These are phyloP conservation scores for Caenorhabditis imperialis DNA, from an alignment of 2,888 invertebrate species.

Conservation along the genomic window DNA sequence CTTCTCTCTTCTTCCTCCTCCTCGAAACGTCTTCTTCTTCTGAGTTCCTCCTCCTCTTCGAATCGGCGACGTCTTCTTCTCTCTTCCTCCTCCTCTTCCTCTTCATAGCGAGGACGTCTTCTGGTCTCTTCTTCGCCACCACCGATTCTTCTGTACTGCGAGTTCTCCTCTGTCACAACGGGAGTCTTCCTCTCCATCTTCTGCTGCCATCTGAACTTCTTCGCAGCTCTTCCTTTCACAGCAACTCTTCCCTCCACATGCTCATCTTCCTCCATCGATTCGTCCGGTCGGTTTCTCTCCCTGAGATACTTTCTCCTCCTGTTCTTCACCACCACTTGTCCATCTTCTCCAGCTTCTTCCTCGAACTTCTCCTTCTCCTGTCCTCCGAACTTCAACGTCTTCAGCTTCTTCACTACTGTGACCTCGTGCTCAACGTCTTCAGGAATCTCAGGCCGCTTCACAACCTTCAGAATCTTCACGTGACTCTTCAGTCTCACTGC, in stretches of 20 bases:
- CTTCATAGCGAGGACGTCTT: background rate
- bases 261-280: slow-evolving; percentile 10
- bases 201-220: slow-evolving; percentile 13
- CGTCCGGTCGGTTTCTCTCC: slow-evolving; percentile 11
- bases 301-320: slow-evolving; percentile 8
- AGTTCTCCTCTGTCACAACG: slow-evolving; percentile 4
- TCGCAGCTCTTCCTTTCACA: slow-evolving; percentile 30
- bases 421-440: slow-evolving; percentile 30
- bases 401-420: slow-evolving; percentile 34
- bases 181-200: slow-evolving; percentile 13
- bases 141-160: slow-evolving; percentile 20
- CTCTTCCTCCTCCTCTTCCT: slow-evolving; percentile 12
- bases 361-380: slow-evolving; percentile 22
- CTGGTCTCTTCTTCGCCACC: slow-evolving; percentile 27
- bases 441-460: background rate
- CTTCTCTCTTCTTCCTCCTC: background rate
- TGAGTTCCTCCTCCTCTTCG: slow-evolving; percentile 1
- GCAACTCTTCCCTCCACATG: slow-evolving; percentile 26
- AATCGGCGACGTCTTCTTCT: slow-evolving; percentile 4
- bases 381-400: slow-evolving; percentile 19
- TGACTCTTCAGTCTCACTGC: slow-evolving; percentile 27
- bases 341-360: slow-evolving; percentile 25
- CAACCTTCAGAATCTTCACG: slow-evolving; percentile 11
- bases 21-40: background rate
- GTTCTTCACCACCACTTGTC: slow-evolving; percentile 19